Conservation (phyloP, 2,113 vertebrate genomes). For the Lontra canadensis region DNA sequence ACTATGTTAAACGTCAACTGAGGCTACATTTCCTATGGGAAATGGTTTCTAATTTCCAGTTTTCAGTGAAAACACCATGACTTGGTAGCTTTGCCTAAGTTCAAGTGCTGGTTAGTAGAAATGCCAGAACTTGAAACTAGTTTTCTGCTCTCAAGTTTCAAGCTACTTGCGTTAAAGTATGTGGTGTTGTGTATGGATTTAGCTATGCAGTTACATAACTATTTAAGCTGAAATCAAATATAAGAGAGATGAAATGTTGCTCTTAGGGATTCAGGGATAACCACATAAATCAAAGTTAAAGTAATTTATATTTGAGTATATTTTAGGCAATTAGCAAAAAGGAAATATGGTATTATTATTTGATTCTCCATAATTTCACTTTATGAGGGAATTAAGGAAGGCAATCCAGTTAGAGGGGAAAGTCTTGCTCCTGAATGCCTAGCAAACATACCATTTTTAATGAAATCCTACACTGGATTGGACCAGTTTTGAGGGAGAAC, state of each 20-base stretch:
- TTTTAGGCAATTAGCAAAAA: not conserved
- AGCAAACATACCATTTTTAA: not conserved
- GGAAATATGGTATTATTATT: not conserved
- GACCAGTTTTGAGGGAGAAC: not conserved
- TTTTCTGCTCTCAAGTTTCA: not conserved
- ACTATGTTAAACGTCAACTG: not conserved
- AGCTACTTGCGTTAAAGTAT: not conserved
- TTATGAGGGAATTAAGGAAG: not conserved
- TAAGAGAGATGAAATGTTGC: not conserved
- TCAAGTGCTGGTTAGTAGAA: not conserved
- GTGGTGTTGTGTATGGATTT: not conserved
- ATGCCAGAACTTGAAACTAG: not conserved
- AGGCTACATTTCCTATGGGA: not conserved
- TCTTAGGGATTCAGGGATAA: not conserved
- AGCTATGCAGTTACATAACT: not conserved
- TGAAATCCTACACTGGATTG: no score
- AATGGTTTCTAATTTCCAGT: not conserved
- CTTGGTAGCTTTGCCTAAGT: not conserved
- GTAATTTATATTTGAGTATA: not conserved
- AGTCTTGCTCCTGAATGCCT: not conserved
- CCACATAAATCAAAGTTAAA: not conserved
- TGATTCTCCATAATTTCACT: not conserved
- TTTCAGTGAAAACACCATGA: not conserved
- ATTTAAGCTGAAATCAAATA: not conserved
- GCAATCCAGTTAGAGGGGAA: not conserved